Conservation (phyloP, 2,797 vertebrate species). For the Catharus ustulatus region DNA sequence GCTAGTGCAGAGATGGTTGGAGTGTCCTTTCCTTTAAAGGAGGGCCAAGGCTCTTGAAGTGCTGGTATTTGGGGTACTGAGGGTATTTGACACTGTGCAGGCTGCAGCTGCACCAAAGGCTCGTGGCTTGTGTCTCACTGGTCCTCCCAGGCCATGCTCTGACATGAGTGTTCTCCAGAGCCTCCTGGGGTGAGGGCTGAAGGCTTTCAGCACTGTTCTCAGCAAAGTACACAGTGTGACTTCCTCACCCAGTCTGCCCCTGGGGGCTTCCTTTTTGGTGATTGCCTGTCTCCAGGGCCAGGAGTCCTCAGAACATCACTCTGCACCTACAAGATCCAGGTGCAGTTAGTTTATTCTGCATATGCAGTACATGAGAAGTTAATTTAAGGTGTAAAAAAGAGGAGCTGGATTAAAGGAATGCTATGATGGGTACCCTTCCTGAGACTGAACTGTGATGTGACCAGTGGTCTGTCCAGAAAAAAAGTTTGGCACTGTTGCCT, state of each 20-base stretch:
- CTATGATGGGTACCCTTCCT: background rate
- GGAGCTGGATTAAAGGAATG: background rate
- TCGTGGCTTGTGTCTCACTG: accelerated
- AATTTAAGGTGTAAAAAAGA: background rate
- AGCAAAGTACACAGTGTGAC: background rate
- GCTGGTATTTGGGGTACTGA: background rate
- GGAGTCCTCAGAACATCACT: background rate
- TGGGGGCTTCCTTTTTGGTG: background rate
- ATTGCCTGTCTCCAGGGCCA: background rate
- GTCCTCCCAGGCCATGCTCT: background rate
- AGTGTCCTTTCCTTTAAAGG: background rate
- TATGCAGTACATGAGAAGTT: background rate
- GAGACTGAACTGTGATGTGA: background rate
- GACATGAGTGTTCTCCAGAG: accelerated
- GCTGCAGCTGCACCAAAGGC: background rate
- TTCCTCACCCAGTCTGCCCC: background rate
- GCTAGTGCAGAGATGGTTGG: background rate
- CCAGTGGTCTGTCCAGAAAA: background rate
- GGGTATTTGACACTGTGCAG: background rate
- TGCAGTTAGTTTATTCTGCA: background rate
- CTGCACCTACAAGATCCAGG: background rate
- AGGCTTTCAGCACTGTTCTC: background rate
- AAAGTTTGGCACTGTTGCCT: background rate
- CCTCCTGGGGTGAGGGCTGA: background rate
- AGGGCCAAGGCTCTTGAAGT: background rate